Conservation (phyloP, 2,888 invertebrate genomes). For the Nowickia ferox region DNA sequence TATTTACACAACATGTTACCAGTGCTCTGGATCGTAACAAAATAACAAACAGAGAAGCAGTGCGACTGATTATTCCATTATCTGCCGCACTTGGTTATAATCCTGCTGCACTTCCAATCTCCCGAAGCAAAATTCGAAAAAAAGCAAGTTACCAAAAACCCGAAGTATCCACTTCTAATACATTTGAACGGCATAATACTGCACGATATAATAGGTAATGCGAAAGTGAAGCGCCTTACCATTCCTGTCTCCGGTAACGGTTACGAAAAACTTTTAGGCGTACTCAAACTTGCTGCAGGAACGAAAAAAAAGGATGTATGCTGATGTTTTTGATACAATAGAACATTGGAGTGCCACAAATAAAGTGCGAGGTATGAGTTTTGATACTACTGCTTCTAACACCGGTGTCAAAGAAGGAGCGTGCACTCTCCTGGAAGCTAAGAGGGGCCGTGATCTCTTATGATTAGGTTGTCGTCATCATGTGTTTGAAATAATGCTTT, state of each 20-base stretch:
- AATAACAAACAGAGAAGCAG: conserved; percentile 21
- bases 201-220: conserved; percentile 21
- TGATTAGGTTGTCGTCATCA: too few species aligned
- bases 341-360: too few species aligned
- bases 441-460: neutral
- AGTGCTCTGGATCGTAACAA: too few species aligned
- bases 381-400: too few species aligned
- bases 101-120: conserved; percentile 45
- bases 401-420: too few species aligned
- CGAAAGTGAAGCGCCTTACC: conserved; percentile 18
- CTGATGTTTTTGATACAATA: too few species aligned
- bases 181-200: conserved; percentile 33
- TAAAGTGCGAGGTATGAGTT: too few species aligned
- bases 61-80: conserved; percentile 51
- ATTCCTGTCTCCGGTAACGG: conserved; percentile 14
- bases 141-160: conserved; percentile 12
- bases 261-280: neutral
- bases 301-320: too few species aligned
- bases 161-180: conserved; percentile 3
- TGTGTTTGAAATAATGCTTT: too few species aligned
- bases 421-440: too few species aligned
- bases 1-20: too few species aligned
- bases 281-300: too few species aligned
- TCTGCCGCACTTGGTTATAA: conserved; percentile 44
- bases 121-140: conserved; percentile 44